These are phyloP conservation scores for Noctua janthina DNA, from an alignment of 2,888 invertebrate species.

Conservation along the genomic window DNA sequence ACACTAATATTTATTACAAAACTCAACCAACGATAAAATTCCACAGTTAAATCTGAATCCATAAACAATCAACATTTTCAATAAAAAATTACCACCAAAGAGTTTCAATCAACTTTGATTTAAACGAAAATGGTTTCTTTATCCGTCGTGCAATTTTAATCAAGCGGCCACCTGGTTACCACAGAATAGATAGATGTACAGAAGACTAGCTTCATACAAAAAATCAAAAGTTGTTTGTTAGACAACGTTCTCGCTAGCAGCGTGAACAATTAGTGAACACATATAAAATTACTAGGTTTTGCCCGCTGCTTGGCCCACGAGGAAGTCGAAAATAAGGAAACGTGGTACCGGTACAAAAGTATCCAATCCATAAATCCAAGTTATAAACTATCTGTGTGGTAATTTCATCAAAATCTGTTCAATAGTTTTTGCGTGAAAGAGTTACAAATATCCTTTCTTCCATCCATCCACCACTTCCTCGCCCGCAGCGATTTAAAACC, in stretches of 20 bases:
- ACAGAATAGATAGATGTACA: not conserved
- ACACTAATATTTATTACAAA: constrained; percentile 3
- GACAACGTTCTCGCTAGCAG: not conserved
- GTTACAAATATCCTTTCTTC: not conserved
- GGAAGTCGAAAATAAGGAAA: not conserved
- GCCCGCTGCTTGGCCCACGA: not conserved
- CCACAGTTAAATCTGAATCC: constrained; percentile 1
- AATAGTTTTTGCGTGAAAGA: not conserved
- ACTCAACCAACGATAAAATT: constrained; percentile 7
- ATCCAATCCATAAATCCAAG: not conserved
- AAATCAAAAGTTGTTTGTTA: not conserved
- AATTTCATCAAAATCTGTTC: not conserved
- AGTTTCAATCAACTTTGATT: constrained; percentile 59
- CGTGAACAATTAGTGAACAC: not conserved
- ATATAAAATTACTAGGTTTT: not conserved
- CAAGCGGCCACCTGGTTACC: constrained; percentile 56
- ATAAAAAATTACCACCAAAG: constrained; percentile 54
- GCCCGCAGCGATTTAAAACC: not conserved
- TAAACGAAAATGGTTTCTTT: constrained; percentile 55
- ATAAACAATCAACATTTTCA: constrained; percentile 47
- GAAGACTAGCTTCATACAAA: not conserved
- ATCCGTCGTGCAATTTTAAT: constrained; percentile 67
- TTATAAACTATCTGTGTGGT: not conserved
- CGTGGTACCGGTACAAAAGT: not conserved
- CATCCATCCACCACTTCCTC: not conserved